Evolutionary conservation across 2,888 invertebrate species (phyloP), one percentile per base, ranked within the genome.

Genomic region (Carterocephalus palaemon): DNA sequence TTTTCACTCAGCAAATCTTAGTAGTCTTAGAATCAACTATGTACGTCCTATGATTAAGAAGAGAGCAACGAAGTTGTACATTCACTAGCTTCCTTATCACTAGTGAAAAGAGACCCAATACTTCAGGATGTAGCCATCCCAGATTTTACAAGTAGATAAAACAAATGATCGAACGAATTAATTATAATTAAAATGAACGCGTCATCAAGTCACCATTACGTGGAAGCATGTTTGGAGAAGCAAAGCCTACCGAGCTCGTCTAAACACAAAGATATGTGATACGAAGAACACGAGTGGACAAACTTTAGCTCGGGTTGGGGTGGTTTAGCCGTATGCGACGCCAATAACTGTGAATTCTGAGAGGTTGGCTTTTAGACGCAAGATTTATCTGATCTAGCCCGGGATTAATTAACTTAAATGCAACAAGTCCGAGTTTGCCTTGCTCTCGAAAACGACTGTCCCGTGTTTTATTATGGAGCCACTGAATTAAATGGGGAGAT

Each of bases 361-460:
- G 67, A 66, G 67, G 69, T 54, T 56, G 59, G 60, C 69, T 70
- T 66, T 70, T 60, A 64, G 62, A 70, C 62, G 62, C 64, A 54
- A 67, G 74, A 73, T 70, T 74, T 77, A 83, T 80, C 83, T 67
- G 81, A 80, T 83, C 74, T 70, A 71, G 67, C 67, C 55, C 59
- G 63, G 71, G 80, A 78, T 84, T 85, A 83, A 85, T 85, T 85
- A 84, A 82, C 74, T 84, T 81, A 80, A 84, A 84, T 80, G 85
- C 84, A 85, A 84, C 84, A 84, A 84, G 82, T 84, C 75, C 67
- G 70, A 75, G 81, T 83, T 83, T 85, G 79, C 78, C 62, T 67
- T 75, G 73, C 82, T 75, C 80, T 82, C 69, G 61, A 76, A 73
- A 71, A 73, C 69, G 72, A 67, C 75, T 72, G 75, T 76, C 78